Base-by-base conservation (phyloP, 2,797 vertebrate genomes). In the Allobates femoralis region DNA sequence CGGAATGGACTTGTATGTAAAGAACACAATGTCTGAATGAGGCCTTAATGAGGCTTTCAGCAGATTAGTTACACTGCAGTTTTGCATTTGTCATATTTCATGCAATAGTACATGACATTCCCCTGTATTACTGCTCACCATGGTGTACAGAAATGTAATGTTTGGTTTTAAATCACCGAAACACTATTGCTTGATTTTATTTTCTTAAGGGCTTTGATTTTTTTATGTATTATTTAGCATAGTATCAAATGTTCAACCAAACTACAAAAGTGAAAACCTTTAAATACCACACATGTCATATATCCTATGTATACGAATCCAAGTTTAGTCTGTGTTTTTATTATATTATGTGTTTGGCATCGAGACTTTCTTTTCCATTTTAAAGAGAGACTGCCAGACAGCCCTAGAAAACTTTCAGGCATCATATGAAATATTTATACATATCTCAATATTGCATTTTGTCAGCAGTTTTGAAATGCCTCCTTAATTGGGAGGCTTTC, bases 361-460 rank as follows among this genome's bases (percentile, higher is more conserved):
- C 11, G 10, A 46, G 34, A 56, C 64, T 76, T 76, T 81, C 69
- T 77, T 83, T 83, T 87, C 73, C 32, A 73, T 87, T 79, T 79
- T 58, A 62, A 79, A 37, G 37, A 76, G 75, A 50, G 75, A 50
- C 26, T 83, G 85, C 58, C 73, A 78, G 80, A 79, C 81, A 84
- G 81, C 53, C 71, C 51, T 62, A 78, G 78, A 66, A 87, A 80
- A 73, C 58, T 84, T 87, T 80, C 55, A 84, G 84, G 75, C 75
- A 74, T 79, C 86, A 41, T 71, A 74, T 87, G 82, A 87, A 87
- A 79, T 84, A 84, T 84, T 84, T 87, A 84, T 62, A 83, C 81
- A 83, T 83, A 79, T 87, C 56, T 87, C 76, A 87, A 84, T 84
- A 84, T 84, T 84, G 76, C 76, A 74, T 80, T 84, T 87, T 84